A percentile compares a stretch with the other conserved stretches of the same genome.
Evolutionary conservation across 2,888 invertebrate genomes (phyloP).

Genomic region (Flexamia atlantica): DNA sequence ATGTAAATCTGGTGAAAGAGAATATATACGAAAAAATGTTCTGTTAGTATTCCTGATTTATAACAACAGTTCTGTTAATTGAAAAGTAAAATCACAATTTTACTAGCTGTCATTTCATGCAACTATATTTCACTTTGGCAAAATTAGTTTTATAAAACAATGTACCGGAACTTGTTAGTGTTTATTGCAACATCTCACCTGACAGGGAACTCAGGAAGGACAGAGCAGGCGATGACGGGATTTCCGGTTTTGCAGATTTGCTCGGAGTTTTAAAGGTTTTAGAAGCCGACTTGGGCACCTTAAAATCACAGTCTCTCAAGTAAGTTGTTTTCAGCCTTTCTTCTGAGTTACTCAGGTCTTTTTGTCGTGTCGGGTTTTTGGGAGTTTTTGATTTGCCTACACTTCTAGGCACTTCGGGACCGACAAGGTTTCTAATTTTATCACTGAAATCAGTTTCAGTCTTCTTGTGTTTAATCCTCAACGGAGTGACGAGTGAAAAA

Average conservation of each 20-base stretch:
- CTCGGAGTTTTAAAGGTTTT: conserved; percentile 42
- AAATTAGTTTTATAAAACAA: too few species aligned
- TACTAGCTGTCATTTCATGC: too few species aligned
- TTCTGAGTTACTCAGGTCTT: conserved; percentile 15
- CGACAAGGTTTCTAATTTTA: background rate
- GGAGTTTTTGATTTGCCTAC: conserved; percentile 49
- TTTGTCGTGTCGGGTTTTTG: background rate
- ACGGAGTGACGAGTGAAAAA: conserved; percentile 38
- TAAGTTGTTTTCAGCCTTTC: conserved; percentile 20
- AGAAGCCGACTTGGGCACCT: conserved; percentile 23
- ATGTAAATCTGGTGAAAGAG: too few species aligned
- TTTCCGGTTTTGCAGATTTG: background rate
- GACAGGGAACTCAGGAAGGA: conserved; percentile 68
- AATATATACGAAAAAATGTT: too few species aligned
- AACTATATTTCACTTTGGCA: too few species aligned
- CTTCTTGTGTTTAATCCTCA: conserved; percentile 37
- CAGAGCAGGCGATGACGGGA: conserved; percentile 55
- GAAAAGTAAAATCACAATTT: too few species aligned
- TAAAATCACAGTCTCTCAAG: conserved; percentile 5
- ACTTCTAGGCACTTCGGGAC: conserved; percentile 28
- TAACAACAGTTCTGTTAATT: too few species aligned
- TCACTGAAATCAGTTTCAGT: conserved; percentile 16
- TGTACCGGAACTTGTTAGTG: too few species aligned
- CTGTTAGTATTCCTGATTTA: too few species aligned
- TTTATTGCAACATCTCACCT: too few species aligned